These are phyloP conservation scores for Boulengeromyrus knoepffleri DNA, from an alignment of 2,113 vertebrate genomes.

Conservation along the genomic window DNA sequence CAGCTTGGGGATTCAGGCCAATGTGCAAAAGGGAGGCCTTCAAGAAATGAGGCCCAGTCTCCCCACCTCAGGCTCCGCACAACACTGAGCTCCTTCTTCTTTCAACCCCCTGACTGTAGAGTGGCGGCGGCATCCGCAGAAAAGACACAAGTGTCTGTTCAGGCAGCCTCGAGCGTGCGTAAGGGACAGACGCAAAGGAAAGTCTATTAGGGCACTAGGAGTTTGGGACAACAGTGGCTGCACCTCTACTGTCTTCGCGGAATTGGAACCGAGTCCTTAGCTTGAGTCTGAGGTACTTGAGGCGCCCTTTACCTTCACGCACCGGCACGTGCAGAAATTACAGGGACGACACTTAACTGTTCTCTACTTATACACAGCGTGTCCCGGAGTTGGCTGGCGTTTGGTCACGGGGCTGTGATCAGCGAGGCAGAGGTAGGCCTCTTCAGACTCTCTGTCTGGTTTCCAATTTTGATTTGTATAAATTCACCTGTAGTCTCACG, in stretches of 20 bases:
- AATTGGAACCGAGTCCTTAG: neutral
- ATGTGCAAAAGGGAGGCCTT: neutral
- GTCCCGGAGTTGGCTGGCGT: neutral
- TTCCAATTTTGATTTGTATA: neutral
- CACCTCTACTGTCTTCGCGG: neutral
- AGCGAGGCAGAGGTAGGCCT: neutral
- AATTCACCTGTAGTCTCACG: neutral
- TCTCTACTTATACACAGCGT: neutral
- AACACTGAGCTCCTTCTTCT: slow-evolving; percentile 2
- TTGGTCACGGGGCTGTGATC: neutral
- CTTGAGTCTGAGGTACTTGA: neutral
- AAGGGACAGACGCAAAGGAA: neutral
- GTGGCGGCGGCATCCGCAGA: too few relatives aligned
- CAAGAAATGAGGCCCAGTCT: neutral
- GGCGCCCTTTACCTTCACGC: neutral
- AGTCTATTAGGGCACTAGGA: neutral
- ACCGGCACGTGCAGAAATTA: neutral
- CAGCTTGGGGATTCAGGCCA: neutral
- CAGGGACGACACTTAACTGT: neutral
- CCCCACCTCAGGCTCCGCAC: neutral
- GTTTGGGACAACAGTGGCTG: neutral
- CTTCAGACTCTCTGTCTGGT: neutral
- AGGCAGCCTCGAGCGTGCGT: neutral
- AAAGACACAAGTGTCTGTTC: neutral
- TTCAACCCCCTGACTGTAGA: neutral